Evolutionary conservation across 1,140 invertebrate species (phyloP).

Genomic region (Hylaeus volcanicus): DNA sequence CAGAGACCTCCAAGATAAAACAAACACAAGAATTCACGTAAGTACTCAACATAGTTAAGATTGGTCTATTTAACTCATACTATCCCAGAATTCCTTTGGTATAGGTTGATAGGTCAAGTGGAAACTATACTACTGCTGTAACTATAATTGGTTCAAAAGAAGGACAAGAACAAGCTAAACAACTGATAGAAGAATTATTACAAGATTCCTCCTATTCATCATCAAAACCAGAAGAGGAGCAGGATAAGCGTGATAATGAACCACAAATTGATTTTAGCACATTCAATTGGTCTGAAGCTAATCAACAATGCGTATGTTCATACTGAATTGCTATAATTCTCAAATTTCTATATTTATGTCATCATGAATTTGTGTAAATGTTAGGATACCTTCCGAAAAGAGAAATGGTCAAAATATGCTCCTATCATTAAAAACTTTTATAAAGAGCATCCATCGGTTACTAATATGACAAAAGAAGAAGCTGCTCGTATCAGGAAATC

Average conservation of each 20-base stretch:
- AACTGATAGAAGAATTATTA: constrained; percentile 80
- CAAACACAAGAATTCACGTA: constrained; percentile 82
- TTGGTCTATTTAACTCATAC: neutral
- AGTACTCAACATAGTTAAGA: constrained; percentile 21
- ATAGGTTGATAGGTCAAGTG: constrained; percentile 70
- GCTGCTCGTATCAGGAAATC: constrained; percentile 83
- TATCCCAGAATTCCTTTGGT: constrained; percentile 18
- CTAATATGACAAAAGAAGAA: constrained; percentile 83
- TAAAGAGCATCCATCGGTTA: constrained; percentile 87
- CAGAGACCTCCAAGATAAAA: constrained; percentile 85
- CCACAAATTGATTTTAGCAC: constrained; percentile 23
- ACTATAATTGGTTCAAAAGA: constrained; percentile 81
- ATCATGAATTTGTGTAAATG: constrained; percentile 59
- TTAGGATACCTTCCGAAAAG: constrained; percentile 81
- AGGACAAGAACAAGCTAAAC: constrained; percentile 80
- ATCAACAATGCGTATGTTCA: constrained; percentile 55
- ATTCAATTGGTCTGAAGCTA: constrained; percentile 35
- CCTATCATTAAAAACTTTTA: constrained; percentile 92
- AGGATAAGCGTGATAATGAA: neutral
- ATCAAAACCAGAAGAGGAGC: neutral
- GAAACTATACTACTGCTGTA: constrained; percentile 76
- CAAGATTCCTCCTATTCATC: constrained; percentile 13
- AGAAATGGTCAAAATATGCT: constrained; percentile 84
- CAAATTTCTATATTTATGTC: neutral
- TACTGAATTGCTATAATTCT: constrained; percentile 3